Evolutionary conservation across 1,140 invertebrate genomes (phyloP), one percentile per base, ranked within the genome.

Genomic region (Wasmannia auropunctata): DNA sequence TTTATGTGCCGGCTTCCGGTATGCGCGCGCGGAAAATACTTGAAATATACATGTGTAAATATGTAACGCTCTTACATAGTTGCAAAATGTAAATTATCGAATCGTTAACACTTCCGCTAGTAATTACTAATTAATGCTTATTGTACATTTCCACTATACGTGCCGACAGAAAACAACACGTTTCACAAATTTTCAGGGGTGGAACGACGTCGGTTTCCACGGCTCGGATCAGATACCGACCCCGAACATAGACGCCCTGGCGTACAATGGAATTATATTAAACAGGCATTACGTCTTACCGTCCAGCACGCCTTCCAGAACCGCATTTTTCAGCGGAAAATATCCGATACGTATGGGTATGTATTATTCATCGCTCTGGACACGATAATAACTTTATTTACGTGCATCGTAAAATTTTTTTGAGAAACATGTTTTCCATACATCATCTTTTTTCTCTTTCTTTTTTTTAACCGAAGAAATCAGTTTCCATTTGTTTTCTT

Each of bases 141-240:
- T 28, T 49, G 19, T 11, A 40, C 22, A 34, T 62, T 60, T 60
- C 3, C 3, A 19, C 40, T 76, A 62, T 14, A 28, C 19, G 16
- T 4, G n/a, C 1, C 16, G 25, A 43, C 40, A 37, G 10, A 49
- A 3, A 51, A 51, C 40, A n/a, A 43, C 6, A 49, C 8, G n/a
- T 3, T 28, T 11, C 11, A n/a, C n/a, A 67, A 46, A 49, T 76
- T 56, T 58, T 6, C 16, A 97, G 97, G 97, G 97, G n/a, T 98
- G 97, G 97, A 97, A 97, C 91, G 97, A 98, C 92, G 96, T 98
- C 3, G 96, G 97, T 83, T 97, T 97, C 91, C 97, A 97, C 91
- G 97, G 97, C 16, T 97, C 96, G 16, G 94, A 96, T 88, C 96
- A 97, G 92, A 97, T 97, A 85, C 95, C 96, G 22, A 97, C 97